Conservation (phyloP, 2,888 invertebrate genomes). For the Lochmaea crataegi region DNA sequence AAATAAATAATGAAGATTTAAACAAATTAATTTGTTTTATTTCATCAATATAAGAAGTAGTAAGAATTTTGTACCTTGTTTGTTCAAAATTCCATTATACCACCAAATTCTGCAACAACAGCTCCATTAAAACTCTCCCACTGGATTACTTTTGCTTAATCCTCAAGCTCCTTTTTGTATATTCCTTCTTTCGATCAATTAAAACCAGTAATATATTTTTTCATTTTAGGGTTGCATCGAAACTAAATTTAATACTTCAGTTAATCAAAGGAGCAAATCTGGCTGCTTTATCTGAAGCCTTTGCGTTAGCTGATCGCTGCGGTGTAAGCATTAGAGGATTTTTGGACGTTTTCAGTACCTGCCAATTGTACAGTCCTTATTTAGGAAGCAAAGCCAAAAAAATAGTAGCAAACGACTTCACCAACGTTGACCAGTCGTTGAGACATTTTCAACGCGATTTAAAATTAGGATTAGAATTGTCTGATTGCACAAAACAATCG, state of each 20-base stretch:
- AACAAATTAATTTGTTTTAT: too few species aligned
- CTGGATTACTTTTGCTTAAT: too few species aligned
- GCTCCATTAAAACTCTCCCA: too few species aligned
- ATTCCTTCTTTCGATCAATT: too few species aligned
- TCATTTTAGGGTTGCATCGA: conserved; percentile 84
- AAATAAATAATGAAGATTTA: too few species aligned
- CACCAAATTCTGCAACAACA: too few species aligned
- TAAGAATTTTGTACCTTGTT: too few species aligned
- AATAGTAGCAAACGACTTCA: conserved; percentile 58
- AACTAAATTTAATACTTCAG: conserved; percentile 89
- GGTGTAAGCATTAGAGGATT: conserved; percentile 90
- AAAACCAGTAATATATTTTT: background rate
- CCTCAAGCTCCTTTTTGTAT: too few species aligned
- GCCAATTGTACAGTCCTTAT: conserved; percentile 84
- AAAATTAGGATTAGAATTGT: conserved; percentile 86
- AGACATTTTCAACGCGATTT: conserved; percentile 94
- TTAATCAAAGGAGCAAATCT: conserved; percentile 86
- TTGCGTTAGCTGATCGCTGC: conserved; percentile 92
- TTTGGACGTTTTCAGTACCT: conserved; percentile 86
- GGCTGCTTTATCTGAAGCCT: conserved; percentile 91
- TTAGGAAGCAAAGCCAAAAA: conserved; percentile 82
- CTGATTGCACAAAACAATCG: conserved; percentile 90
- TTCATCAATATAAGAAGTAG: too few species aligned
- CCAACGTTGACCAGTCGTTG: conserved; percentile 76
- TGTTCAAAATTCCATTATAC: too few species aligned